A percentile compares a stretch with the other conserved stretches of the same genome.
Evolutionary conservation across 2,888 invertebrate species (phyloP).

Genomic region (Hyposoter didymator): DNA sequence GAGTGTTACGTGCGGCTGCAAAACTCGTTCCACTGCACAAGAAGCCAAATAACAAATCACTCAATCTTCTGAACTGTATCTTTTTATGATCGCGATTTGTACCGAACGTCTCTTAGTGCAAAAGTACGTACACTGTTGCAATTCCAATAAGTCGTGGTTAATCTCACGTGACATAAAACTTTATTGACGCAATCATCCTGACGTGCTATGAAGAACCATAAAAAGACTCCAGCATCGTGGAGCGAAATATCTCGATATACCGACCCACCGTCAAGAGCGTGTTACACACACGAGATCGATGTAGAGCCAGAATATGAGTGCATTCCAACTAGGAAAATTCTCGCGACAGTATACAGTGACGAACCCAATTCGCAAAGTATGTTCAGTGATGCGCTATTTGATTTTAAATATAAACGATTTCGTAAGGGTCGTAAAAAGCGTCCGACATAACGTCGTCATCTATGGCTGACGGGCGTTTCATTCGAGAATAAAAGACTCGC

Average conservation of each 20-base stretch:
- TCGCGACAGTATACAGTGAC: conserved; percentile 68
- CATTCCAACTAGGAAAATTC: conserved; percentile 65
- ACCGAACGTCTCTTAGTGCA: background rate
- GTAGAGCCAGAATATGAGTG: conserved; percentile 58
- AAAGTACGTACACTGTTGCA: background rate
- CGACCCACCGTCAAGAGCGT: conserved; percentile 16
- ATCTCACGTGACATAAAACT: conserved; percentile 34
- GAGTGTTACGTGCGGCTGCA: background rate
- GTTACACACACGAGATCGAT: conserved; percentile 1
- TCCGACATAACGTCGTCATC: conserved; percentile 80
- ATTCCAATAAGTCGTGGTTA: conserved; percentile 18
- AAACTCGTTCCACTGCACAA: background rate
- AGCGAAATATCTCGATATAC: conserved; percentile 14
- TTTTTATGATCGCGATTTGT: background rate
- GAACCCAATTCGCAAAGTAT: conserved; percentile 79
- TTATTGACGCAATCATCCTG: conserved; percentile 52
- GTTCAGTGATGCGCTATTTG: conserved; percentile 64
- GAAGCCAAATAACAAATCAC: background rate
- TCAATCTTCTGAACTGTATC: background rate
- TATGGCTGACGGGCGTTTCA: conserved; percentile 73
- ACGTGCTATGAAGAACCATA: conserved; percentile 42
- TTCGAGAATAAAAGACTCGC: conserved; percentile 75
- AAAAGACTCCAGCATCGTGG: conserved; percentile 8
- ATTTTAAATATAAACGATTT: conserved; percentile 26
- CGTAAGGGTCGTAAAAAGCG: conserved; percentile 77